Conservation (phyloP, 2,113 vertebrate genomes). For the Epinephelus lanceolatus region DNA sequence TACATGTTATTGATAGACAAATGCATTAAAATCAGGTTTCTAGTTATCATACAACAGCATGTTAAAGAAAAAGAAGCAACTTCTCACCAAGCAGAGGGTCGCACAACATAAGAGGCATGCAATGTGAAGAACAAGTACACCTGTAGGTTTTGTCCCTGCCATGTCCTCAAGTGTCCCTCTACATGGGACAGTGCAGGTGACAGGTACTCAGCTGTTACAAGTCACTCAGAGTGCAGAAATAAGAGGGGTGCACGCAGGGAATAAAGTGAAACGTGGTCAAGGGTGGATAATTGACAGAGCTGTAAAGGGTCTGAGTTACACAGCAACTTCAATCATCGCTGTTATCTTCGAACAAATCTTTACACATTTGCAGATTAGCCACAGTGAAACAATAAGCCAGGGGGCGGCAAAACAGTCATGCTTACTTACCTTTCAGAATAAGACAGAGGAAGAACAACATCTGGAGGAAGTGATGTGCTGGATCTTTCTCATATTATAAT, state of each 20-base stretch:
- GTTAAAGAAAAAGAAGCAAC: background rate
- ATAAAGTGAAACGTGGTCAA: conserved; percentile 11
- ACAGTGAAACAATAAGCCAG: background rate
- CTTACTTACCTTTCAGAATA: background rate
- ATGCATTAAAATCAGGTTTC: background rate
- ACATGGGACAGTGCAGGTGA: background rate
- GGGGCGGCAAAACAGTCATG: background rate
- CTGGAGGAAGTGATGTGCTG: background rate
- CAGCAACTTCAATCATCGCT: conserved; percentile 19
- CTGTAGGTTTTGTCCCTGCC: conserved; percentile 25
- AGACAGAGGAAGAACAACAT: background rate
- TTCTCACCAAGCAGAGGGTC: conserved; percentile 75
- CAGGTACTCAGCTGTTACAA: background rate
- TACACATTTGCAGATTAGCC: conserved; percentile 29
- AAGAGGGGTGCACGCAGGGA: background rate
- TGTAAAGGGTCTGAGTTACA: conserved; percentile 46
- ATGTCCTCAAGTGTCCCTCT: conserved; percentile 25
- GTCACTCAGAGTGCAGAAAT: background rate
- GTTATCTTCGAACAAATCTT: conserved; percentile 39
- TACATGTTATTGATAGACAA: conserved; percentile 12
- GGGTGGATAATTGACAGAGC: conserved; percentile 73
- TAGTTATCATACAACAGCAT: background rate
- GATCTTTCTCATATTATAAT: background rate
- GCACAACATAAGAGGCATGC: conserved; percentile 50
- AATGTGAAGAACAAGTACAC: conserved; percentile 32